A percentile compares a stretch with the other conserved stretches of the same genome.
phyloP scores from a whole-genome alignment of 2,888 invertebrate species.

The Hololepta plana region DNA sequence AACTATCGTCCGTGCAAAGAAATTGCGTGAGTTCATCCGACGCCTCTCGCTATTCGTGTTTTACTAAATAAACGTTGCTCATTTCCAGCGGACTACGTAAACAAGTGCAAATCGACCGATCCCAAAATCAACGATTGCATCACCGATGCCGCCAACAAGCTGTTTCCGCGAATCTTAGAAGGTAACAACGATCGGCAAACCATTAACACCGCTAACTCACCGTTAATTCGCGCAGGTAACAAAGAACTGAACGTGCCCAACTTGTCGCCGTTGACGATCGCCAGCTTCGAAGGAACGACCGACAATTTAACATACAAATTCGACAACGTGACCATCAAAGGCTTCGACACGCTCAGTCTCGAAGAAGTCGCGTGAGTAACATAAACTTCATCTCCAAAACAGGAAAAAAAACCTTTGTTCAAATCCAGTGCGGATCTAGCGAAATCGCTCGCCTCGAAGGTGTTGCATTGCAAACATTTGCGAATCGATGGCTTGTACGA shows the following conservation, averaged over 20 bases:
- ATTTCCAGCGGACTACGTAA: constrained; percentile 4
- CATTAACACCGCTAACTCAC: not conserved
- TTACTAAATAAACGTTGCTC: not conserved
- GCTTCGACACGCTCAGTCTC: too few species aligned
- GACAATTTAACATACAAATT: too few species aligned
- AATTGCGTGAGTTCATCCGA: constrained; percentile 2
- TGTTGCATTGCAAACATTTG: too few species aligned
- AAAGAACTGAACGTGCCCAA: constrained; percentile 2
- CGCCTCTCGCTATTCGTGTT: not conserved
- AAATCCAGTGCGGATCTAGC: too few species aligned
- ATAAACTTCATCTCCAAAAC: constrained; percentile 4
- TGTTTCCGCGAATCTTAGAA: not conserved
- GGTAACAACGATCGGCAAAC: not conserved
- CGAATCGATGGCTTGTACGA: too few species aligned
- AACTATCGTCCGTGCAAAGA: not conserved
- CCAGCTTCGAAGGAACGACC: too few species aligned
- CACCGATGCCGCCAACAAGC: not conserved
- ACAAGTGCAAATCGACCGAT: constrained; percentile 5
- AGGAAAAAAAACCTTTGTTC: too few species aligned
- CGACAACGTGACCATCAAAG: too few species aligned
- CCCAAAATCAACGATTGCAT: constrained; percentile 3
- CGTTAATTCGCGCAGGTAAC: constrained; percentile 1
- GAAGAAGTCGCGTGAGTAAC: too few species aligned
- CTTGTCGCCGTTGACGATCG: not conserved
- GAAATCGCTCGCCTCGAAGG: too few species aligned